These are phyloP conservation scores for Scyliorhinus canicula DNA, from an alignment of 2,797 vertebrate species.

Conservation along the genomic window DNA sequence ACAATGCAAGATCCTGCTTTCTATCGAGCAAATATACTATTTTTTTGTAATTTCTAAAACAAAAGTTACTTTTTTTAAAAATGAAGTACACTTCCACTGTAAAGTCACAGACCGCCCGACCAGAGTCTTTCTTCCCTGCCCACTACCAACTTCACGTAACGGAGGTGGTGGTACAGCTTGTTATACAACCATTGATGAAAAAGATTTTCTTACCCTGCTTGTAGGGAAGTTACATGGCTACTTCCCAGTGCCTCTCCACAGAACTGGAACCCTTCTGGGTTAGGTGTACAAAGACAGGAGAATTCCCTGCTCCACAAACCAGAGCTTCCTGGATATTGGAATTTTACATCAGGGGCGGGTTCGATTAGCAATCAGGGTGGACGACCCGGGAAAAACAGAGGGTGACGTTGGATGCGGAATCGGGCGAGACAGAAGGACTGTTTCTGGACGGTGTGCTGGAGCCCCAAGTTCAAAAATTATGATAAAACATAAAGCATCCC, in stretches of 20 bases:
- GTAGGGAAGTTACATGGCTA: neutral
- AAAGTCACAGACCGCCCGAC: neutral
- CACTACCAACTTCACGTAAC: neutral
- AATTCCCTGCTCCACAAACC: no score
- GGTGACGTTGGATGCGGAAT: no score
- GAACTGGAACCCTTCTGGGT: neutral
- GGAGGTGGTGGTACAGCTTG: neutral
- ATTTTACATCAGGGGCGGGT: no score
- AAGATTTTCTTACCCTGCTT: neutral
- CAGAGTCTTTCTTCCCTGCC: neutral
- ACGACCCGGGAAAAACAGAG: no score
- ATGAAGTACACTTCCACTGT: neutral
- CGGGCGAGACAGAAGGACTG: no score
- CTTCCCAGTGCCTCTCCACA: neutral
- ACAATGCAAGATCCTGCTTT: neutral
- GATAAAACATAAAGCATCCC: no score
- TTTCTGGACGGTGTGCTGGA: no score
- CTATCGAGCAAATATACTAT: neutral
- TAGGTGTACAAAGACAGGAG: no score
- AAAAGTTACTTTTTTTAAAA: neutral
- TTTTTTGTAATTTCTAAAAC: neutral
- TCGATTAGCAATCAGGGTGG: no score
- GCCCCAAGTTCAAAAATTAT: no score
- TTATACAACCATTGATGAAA: neutral
- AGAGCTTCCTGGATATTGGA: no score